phyloP scores from a whole-genome alignment of 1,140 invertebrate species.

The Bombus polaris region DNA sequence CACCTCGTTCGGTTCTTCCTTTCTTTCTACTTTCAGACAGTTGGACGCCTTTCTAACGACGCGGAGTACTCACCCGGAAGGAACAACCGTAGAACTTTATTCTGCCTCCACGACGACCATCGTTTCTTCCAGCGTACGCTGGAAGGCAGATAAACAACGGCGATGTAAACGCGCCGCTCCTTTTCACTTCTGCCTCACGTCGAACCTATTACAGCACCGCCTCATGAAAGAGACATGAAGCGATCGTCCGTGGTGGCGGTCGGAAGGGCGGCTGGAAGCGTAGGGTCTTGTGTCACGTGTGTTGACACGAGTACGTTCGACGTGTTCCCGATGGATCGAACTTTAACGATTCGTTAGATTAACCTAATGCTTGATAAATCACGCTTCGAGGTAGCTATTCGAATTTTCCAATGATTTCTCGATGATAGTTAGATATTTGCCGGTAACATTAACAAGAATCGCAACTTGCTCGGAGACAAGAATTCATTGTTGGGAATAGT shows the following conservation, averaged over 20 bases:
- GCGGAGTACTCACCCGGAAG: slow-evolving; percentile 73
- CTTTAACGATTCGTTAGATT: slow-evolving; percentile 64
- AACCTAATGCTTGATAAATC: slow-evolving; percentile 49
- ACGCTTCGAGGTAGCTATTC: neutral
- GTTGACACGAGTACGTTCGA: slow-evolving; percentile 66
- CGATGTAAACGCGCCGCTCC: slow-evolving; percentile 65
- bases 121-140: slow-evolving; percentile 33
- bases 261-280: slow-evolving; percentile 38
- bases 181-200: slow-evolving; percentile 66
- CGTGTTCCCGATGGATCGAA: slow-evolving; percentile 49
- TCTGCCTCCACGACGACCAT: slow-evolving; percentile 53
- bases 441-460: neutral
- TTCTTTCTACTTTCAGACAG: slow-evolving; percentile 67
- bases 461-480: neutral
- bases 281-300: slow-evolving; percentile 66
- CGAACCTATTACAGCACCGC: slow-evolving; percentile 68
- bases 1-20: neutral
- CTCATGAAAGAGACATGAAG: slow-evolving; percentile 72
- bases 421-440: neutral
- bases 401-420: neutral
- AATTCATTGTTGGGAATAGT: neutral
- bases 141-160: slow-evolving; percentile 64
- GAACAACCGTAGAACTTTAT: slow-evolving; percentile 72
- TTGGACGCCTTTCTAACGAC: slow-evolving; percentile 74
- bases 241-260: slow-evolving; percentile 53